Evolutionary conservation across 2,888 invertebrate species (phyloP).

Genomic region (Nomada hirtipes): DNA sequence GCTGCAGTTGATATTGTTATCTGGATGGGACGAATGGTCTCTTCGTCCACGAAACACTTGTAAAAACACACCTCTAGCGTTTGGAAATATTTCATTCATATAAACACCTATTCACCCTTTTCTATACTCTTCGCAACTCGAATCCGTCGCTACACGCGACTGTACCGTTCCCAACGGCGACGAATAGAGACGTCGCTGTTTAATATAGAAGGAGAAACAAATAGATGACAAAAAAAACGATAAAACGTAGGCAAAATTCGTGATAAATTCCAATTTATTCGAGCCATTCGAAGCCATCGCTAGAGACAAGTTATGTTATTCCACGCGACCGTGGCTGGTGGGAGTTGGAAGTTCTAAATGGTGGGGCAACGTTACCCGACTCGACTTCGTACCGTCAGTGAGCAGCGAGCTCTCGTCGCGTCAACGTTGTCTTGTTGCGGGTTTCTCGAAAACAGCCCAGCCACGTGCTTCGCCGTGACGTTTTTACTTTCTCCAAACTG

Average conservation of each 20-base stretch:
- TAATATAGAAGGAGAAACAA: neutral
- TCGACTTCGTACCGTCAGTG: constrained; percentile 70
- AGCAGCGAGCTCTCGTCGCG: constrained; percentile 78
- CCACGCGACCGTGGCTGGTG: constrained; percentile 7
- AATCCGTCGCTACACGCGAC: neutral
- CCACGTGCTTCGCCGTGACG: constrained; percentile 73
- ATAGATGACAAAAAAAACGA: neutral
- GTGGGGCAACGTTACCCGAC: constrained; percentile 29
- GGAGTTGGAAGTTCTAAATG: neutral
- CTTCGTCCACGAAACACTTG: no score
- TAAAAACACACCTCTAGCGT: no score
- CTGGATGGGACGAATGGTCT: no score
- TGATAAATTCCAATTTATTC: constrained; percentile 6
- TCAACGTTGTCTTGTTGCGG: constrained; percentile 59
- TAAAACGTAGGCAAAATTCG: neutral
- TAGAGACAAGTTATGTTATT: constrained; percentile 14
- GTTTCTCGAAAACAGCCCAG: constrained; percentile 22
- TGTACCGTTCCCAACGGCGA: neutral
- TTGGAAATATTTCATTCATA: no score
- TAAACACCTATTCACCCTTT: no score
- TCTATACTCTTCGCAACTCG: neutral
- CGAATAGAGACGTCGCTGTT: neutral
- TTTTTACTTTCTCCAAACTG: neutral
- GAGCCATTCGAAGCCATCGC: constrained; percentile 6
- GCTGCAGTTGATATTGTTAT: constrained; percentile 9